Evolutionary conservation across 2,797 vertebrate genomes (phyloP).

Genomic region (Acomys russatus): DNA sequence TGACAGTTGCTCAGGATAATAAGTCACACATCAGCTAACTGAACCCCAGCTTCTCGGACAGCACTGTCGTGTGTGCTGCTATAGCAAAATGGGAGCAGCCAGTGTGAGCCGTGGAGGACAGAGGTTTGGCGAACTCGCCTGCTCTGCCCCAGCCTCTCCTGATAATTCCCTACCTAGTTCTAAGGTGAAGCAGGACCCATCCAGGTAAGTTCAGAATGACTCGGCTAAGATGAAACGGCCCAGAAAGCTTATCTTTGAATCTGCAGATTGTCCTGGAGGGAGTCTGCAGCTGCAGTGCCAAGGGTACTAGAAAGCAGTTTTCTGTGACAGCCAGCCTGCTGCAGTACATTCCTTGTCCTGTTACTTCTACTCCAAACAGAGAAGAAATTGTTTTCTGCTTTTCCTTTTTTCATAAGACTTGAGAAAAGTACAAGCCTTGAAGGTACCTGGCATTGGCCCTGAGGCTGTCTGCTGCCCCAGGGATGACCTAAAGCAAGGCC

Average conservation of each 20-base stretch:
- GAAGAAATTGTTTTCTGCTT: conserved; percentile 48
- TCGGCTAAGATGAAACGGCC: conserved; percentile 59
- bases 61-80: conserved; percentile 75
- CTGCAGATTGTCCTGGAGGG: conserved; percentile 31
- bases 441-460: conserved; percentile 24
- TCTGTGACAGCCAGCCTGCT: neutral
- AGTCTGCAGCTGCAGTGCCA: neutral
- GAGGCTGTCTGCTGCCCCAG: conserved; percentile 27
- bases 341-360: neutral
- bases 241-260: conserved; percentile 62
- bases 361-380: conserved; percentile 2
- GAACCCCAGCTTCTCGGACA: conserved; percentile 74
- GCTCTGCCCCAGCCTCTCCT: conserved; percentile 66
- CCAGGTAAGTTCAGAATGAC: neutral
- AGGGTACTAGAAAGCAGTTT: neutral
- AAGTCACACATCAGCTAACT: conserved; percentile 85
- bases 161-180: conserved; percentile 49
- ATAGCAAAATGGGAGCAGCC: conserved; percentile 44
- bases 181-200: conserved; percentile 52
- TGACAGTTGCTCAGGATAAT: conserved; percentile 81
- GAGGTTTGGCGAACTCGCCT: conserved; percentile 66
- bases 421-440: conserved; percentile 12
- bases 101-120: conserved; percentile 48
- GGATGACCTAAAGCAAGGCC: conserved; percentile 30
- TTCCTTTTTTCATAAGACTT: conserved; percentile 54